These are phyloP conservation scores for Axea sp. DNA, from an alignment of 2,888 invertebrate species.

Conservation along the genomic window DNA sequence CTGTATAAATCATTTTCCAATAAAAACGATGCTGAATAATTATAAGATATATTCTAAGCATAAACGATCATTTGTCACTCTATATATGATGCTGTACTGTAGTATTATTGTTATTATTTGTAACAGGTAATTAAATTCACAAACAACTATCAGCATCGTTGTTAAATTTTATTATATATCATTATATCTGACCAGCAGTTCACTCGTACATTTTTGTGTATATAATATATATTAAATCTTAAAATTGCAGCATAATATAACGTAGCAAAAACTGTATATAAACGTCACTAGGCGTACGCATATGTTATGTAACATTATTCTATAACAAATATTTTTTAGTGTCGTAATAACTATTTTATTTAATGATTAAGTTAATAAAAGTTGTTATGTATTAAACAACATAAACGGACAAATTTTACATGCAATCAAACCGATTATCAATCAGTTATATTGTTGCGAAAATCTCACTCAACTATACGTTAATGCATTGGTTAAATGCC, in stretches of 20 bases:
- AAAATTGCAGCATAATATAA: slow-evolving; percentile 41
- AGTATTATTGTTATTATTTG: not conserved
- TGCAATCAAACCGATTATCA: no score
- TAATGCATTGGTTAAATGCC: slow-evolving; percentile 12
- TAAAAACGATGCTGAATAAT: not conserved
- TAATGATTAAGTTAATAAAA: slow-evolving; percentile 12
- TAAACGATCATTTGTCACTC: no score
- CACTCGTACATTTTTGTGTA: slow-evolving; percentile 20
- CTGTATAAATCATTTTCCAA: not conserved
- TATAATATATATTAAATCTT: slow-evolving; percentile 13
- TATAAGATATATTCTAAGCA: no score
- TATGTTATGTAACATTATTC: no score
- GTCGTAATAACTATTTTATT: no score
- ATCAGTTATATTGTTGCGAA: no score
- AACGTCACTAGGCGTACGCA: slow-evolving; percentile 30
- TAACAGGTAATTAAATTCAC: not conserved
- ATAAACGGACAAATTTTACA: no score
- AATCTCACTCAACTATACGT: slow-evolving; percentile 1
- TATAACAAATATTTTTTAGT: no score
- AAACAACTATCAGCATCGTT: slow-evolving; percentile 4
- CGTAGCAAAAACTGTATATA: slow-evolving; percentile 51
- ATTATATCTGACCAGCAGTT: slow-evolving; percentile 50
- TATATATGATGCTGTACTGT: no score
- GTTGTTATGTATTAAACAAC: no score
- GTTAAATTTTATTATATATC: slow-evolving; percentile 6